A percentile compares a stretch with the other conserved stretches of the same genome.
These are phyloP conservation scores for Drosophila simulans DNA, from an alignment of 1,140 invertebrate genomes.

Conservation along the genomic window DNA sequence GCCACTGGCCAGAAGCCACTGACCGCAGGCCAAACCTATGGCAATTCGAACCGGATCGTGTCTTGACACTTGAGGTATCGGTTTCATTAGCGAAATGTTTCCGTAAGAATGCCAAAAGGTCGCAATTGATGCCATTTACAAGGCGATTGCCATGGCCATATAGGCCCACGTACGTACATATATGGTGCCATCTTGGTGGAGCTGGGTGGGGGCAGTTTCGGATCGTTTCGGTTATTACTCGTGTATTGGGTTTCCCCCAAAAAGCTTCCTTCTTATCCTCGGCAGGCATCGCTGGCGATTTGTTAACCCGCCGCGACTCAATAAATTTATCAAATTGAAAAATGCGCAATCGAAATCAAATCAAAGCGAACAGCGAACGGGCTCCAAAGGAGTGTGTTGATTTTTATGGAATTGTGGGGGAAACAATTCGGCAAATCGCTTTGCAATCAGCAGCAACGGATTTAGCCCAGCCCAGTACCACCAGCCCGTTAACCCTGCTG, in stretches of 20 bases:
- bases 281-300: slow-evolving; percentile 54
- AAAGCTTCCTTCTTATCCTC: slow-evolving; percentile 45
- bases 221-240: slow-evolving; percentile 53
- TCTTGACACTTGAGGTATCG: slow-evolving; percentile 79
- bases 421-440: slow-evolving; percentile 71
- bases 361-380: slow-evolving; percentile 56
- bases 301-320: slow-evolving; percentile 55
- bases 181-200: slow-evolving; percentile 22
- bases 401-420: slow-evolving; percentile 66
- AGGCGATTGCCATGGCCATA: slow-evolving; percentile 55
- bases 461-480: slow-evolving; percentile 42
- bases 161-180: slow-evolving; percentile 3
- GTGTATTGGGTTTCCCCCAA: slow-evolving; percentile 66
- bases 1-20: slow-evolving; percentile 49
- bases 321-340: slow-evolving; percentile 82
- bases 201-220: not conserved
- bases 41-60: slow-evolving; percentile 33
- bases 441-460: slow-evolving; percentile 61
- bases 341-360: slow-evolving; percentile 77
- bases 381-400: slow-evolving; percentile 54
- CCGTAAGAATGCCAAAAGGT: slow-evolving; percentile 80
- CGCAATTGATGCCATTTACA: slow-evolving; percentile 80
- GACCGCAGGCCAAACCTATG: slow-evolving; percentile 48
- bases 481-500: slow-evolving; percentile 29
- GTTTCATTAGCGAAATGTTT: slow-evolving; percentile 82